Evolutionary conservation across 2,797 vertebrate genomes (phyloP).

Genomic region (Spizella passerina): DNA sequence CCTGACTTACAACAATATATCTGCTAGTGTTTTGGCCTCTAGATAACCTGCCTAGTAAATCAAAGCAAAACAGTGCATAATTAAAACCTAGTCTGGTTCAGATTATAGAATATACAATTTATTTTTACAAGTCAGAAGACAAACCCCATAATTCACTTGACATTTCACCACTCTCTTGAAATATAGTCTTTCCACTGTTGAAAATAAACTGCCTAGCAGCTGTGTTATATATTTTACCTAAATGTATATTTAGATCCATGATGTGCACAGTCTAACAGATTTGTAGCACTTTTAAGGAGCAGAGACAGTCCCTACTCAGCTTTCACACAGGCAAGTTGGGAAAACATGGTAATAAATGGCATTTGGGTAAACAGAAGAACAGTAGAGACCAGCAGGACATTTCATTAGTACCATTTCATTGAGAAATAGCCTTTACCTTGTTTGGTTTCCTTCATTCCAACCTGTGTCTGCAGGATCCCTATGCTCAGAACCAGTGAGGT

Average conservation of each 20-base stretch:
- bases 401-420: background rate
- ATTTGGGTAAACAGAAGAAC: background rate
- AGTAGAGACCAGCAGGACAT: background rate
- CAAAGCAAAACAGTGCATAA: constrained; percentile 13
- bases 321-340: background rate
- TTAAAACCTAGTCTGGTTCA: constrained; percentile 30
- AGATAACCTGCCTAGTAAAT: constrained; percentile 50
- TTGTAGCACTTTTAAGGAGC: background rate
- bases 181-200: background rate
- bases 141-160: constrained; percentile 32
- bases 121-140: constrained; percentile 41
- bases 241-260: constrained; percentile 13
- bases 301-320: background rate
- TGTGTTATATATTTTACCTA: constrained; percentile 36
- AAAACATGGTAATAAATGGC: background rate
- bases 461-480: background rate
- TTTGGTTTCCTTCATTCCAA: background rate
- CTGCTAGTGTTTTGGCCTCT: constrained; percentile 22
- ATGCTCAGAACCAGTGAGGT: background rate
- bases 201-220: constrained; percentile 44
- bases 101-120: constrained; percentile 17
- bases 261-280: background rate
- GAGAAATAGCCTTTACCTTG: background rate
- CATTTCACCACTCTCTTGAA: constrained; percentile 21
- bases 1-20: background rate